A percentile compares a stretch with the other conserved stretches of the same genome.
Evolutionary conservation across 2,888 invertebrate species (phyloP).

Genomic region (Pollenia griseotomentosa): DNA sequence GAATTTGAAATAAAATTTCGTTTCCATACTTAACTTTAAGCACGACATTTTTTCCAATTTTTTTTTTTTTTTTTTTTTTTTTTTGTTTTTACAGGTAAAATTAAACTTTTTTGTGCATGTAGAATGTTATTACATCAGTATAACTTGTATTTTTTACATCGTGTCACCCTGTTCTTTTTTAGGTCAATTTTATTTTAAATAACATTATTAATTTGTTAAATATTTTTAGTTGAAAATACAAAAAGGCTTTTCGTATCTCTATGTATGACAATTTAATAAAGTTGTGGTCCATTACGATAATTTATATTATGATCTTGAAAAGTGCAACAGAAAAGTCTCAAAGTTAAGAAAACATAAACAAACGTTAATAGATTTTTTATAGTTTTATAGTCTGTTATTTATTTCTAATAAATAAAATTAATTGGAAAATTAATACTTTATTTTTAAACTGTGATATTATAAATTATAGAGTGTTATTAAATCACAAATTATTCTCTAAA

Average conservation of each 20-base stretch:
- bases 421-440: conserved; percentile 57
- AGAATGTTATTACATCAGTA: no score
- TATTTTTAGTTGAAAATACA: not conserved
- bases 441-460: conserved; percentile 31
- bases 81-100: not conserved
- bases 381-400: not conserved
- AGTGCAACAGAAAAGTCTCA: conserved; percentile 1
- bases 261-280: conserved; percentile 61
- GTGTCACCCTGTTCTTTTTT: conserved; percentile 14
- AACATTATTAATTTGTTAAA: conserved; percentile 41
- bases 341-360: conserved; percentile 25
- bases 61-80: no score
- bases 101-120: no score
- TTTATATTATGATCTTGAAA: conserved; percentile 60
- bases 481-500: conserved; percentile 43
- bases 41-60: no score
- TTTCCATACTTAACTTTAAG: no score
- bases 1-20: no score
- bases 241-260: not conserved
- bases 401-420: conserved; percentile 44
- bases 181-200: conserved; percentile 31
- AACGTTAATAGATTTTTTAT: conserved; percentile 25
- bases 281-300: conserved; percentile 22
- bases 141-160: not conserved
- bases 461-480: conserved; percentile 39